A percentile compares a stretch with the other conserved stretches of the same genome.
phyloP scores from a whole-genome alignment of 1,140 invertebrate genomes.

The Ladona fulva region DNA sequence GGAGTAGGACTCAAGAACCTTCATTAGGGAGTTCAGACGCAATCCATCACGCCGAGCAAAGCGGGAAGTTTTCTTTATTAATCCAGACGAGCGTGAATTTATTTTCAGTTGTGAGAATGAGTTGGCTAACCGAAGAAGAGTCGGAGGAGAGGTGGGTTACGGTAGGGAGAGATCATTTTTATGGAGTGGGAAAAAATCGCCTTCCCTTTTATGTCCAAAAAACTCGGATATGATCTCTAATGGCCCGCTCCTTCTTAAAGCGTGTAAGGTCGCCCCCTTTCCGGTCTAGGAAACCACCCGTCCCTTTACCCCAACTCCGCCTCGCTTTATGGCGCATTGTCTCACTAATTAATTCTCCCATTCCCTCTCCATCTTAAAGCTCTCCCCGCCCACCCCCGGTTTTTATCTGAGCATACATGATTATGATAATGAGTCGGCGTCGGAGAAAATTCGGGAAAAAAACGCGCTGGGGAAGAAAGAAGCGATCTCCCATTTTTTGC shows the following conservation, averaged over 20 bases:
- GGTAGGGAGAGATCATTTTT: background rate
- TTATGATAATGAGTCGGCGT: background rate
- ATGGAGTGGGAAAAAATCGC: background rate
- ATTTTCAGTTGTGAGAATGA: background rate
- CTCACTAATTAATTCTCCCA: background rate
- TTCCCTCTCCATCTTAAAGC: background rate
- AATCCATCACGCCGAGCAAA: too few relatives aligned
- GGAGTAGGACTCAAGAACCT: too few relatives aligned
- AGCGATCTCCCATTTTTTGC: background rate
- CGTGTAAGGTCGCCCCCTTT: background rate
- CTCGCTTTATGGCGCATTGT: constrained; percentile 4
- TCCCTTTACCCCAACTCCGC: too few relatives aligned
- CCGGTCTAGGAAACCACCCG: background rate
- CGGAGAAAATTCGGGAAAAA: background rate
- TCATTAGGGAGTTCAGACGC: too few relatives aligned
- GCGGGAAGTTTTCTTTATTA: too few relatives aligned
- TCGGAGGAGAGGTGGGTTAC: background rate
- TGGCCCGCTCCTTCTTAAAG: background rate
- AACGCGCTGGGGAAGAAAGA: background rate
- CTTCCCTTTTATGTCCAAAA: constrained; percentile 1
- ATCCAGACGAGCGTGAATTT: too few relatives aligned
- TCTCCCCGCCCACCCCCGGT: background rate
- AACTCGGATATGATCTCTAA: background rate
- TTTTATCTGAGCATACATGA: constrained; percentile 7
- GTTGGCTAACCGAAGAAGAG: background rate